Evolutionary conservation across 2,797 vertebrate genomes (phyloP), one percentile per base, ranked within the genome.

Genomic region (Merluccius polli): DNA sequence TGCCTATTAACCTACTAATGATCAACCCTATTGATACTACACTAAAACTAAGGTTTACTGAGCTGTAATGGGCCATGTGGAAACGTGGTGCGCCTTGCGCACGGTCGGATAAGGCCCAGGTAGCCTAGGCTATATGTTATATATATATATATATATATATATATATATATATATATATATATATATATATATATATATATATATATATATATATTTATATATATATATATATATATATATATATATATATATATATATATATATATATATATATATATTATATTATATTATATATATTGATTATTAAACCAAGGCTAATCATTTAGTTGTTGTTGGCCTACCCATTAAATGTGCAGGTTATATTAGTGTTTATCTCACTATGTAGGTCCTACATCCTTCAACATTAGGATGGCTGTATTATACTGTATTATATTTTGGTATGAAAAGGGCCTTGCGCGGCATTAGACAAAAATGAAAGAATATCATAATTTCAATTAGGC

Each of bases 21-120:
- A 92, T 91, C 89, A 92, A 90, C 91, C 88, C 84, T 84, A 89
- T 87, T 91, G 86, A 90, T 92, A 93, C 90, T 92, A 92, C 90
- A 93, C 89, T 88, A 63, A 86, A 76, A 81, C 87, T 68, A 29
- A 73, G 30, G 48, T 81, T 85, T 80, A 81, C 75, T 27, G 24
- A 21, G 24, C 52, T 32, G 27, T 32, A 31, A n/a, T 70, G 18
- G 68, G 29, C 70, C 78, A 21, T 68, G 75, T 80, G 79, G n/a
- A n/a, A n/a, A n/a, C n/a, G n/a, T n/a, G n/a, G n/a, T n/a, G n/a
- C n/a, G n/a, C n/a, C n/a, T n/a, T n/a, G n/a, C n/a, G n/a, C n/a
- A n/a, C n/a, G n/a, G n/a, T n/a, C n/a, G n/a, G n/a, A n/a, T n/a
- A n/a, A n/a, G n/a, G n/a, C n/a, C n/a, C n/a, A n/a, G n/a, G n/a